Evolutionary conservation across 2,113 vertebrate genomes (phyloP).

Genomic region (Nothobranchius kuhntae): DNA sequence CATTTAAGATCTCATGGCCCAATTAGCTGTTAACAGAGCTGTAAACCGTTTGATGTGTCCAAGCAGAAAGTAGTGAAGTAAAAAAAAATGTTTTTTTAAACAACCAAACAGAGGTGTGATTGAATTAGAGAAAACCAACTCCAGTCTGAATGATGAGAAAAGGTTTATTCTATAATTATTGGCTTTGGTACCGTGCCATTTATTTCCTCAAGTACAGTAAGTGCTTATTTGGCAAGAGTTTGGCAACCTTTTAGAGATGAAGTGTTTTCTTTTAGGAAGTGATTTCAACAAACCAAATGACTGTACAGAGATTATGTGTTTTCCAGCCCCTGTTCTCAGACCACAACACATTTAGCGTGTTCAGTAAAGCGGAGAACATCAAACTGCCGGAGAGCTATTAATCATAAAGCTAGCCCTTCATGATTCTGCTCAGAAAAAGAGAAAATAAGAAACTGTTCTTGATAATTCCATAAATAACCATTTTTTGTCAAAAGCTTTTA

Average conservation of each 20-base stretch:
- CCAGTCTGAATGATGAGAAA: conserved; percentile 55
- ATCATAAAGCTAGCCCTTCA: background rate
- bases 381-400: background rate
- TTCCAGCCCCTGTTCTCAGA: background rate
- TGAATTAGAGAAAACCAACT: conserved; percentile 47
- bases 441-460: background rate
- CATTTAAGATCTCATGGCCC: background rate
- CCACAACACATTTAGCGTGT: conserved; percentile 11
- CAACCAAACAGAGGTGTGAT: conserved; percentile 15
- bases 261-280: conserved; percentile 61
- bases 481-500: background rate
- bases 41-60: conserved; percentile 15
- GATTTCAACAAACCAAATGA: conserved; percentile 47
- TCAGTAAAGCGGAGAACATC: background rate
- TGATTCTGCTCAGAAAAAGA: background rate
- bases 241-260: conserved; percentile 53
- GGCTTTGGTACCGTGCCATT: conserved; percentile 55
- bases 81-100: conserved; percentile 9
- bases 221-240: conserved; percentile 76
- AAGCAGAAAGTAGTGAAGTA: background rate
- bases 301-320: conserved; percentile 21
- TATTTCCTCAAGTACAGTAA: conserved; percentile 65
- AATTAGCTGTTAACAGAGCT: conserved; percentile 25
- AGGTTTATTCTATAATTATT: conserved; percentile 62
- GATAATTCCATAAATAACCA: background rate